These are phyloP conservation scores for Vultur gryphus DNA, from an alignment of 2,797 vertebrate genomes.

Conservation along the genomic window DNA sequence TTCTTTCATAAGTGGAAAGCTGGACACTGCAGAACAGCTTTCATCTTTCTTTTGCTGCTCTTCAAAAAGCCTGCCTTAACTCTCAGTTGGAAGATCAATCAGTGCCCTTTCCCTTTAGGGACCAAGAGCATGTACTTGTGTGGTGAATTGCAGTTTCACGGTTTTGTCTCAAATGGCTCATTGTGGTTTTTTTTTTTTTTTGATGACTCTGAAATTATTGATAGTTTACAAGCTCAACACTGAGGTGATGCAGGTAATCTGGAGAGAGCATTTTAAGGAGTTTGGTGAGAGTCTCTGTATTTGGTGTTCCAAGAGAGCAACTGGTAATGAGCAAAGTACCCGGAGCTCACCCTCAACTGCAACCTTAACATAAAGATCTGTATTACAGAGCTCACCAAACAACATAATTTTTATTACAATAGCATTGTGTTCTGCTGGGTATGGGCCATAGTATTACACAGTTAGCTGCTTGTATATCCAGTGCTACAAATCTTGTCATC, in stretches of 20 bases:
- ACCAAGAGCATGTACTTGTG: neutral
- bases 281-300: neutral
- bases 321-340: neutral
- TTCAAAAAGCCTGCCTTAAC: neutral
- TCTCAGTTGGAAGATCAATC: neutral
- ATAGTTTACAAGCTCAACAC: neutral
- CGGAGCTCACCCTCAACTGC: neutral
- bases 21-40: neutral
- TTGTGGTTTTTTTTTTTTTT: neutral
- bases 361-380: neutral
- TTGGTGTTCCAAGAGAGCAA: neutral
- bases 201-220: neutral
- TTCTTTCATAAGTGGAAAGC: neutral
- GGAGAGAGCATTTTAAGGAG: neutral
- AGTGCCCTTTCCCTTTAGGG: neutral
- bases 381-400: neutral
- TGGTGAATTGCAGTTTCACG: neutral
- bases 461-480: neutral
- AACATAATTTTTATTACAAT: neutral
- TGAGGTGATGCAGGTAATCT: neutral
- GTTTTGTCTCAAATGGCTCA: neutral
- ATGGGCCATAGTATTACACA: neutral
- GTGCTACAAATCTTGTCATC: neutral
- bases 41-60: neutral
- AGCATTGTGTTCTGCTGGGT: neutral